These are phyloP conservation scores for Heteromyza rotundicornis DNA, from an alignment of 2,888 invertebrate genomes.

Conservation along the genomic window DNA sequence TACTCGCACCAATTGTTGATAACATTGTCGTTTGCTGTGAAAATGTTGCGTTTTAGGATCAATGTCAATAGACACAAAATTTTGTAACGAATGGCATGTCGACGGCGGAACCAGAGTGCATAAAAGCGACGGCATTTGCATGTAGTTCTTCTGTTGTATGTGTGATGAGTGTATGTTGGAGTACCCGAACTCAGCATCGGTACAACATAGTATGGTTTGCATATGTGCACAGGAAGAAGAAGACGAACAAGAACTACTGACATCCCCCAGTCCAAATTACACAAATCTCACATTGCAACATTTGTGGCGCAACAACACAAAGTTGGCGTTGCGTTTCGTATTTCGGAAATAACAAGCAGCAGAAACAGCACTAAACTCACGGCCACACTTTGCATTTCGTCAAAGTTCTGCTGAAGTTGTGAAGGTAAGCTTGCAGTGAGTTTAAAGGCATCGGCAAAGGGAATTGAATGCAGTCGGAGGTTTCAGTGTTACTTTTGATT, in stretches of 20 bases:
- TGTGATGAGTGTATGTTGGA: not conserved
- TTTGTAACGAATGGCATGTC: not conserved
- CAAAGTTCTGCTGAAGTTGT: too few relatives aligned
- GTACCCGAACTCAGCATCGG: not conserved
- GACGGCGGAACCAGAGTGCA: not conserved
- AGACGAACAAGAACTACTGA: not conserved
- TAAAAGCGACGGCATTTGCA: not conserved
- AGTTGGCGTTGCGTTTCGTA: not conserved
- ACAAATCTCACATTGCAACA: not conserved
- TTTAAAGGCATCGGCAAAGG: too few relatives aligned
- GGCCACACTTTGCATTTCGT: too few relatives aligned
- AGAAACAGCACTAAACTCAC: too few relatives aligned
- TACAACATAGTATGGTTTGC: not conserved
- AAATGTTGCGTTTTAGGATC: conserved; percentile 1
- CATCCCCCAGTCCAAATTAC: not conserved
- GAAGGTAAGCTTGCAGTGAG: too few relatives aligned
- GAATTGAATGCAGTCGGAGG: too few relatives aligned
- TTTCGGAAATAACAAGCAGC: not conserved
- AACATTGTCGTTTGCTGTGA: too few relatives aligned
- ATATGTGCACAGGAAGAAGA: too few relatives aligned
- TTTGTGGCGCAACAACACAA: not conserved
- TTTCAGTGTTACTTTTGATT: too few relatives aligned
- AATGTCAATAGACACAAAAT: not conserved
- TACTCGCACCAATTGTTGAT: too few relatives aligned
- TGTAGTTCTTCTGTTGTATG: too few relatives aligned